These are phyloP conservation scores for Trachelipus rathkii DNA, from an alignment of 1,140 invertebrate species.

Conservation along the genomic window DNA sequence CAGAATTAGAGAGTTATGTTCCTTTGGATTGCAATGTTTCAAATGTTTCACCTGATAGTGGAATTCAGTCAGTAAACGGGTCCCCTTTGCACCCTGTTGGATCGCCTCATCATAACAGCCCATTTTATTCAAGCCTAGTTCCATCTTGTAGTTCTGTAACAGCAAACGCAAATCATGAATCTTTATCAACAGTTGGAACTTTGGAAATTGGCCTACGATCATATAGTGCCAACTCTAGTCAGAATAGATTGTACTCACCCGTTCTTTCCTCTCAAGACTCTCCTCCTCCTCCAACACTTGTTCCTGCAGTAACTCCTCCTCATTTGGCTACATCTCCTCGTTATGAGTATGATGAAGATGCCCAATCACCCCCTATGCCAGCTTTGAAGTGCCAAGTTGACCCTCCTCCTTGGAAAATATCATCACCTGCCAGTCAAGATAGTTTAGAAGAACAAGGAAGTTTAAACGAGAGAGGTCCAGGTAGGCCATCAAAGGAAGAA, in stretches of 20 bases:
- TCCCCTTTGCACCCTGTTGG: slow-evolving; percentile 65
- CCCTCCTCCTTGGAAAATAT: slow-evolving; percentile 33
- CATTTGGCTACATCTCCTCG: slow-evolving; percentile 39
- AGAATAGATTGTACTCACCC: slow-evolving; percentile 42
- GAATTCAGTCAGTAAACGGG: slow-evolving; percentile 79
- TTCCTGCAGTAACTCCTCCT: slow-evolving; percentile 41
- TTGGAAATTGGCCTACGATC: background rate
- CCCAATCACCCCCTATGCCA: slow-evolving; percentile 42
- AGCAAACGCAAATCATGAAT: background rate
- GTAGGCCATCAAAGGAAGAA: slow-evolving; percentile 31
- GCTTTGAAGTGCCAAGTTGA: slow-evolving; percentile 44
- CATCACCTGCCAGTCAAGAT: slow-evolving; percentile 23
- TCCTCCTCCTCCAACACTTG: slow-evolving; percentile 39
- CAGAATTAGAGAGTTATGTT: slow-evolving; percentile 47
- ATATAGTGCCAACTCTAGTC: slow-evolving; percentile 7
- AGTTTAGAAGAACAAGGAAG: slow-evolving; percentile 34
- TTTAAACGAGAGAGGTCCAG: slow-evolving; percentile 36
- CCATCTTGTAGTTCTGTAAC: background rate
- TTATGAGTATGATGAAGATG: slow-evolving; percentile 38
- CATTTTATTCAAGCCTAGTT: slow-evolving; percentile 37
- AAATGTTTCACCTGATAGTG: slow-evolving; percentile 86
- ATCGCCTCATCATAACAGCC: slow-evolving; percentile 52
- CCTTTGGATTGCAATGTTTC: slow-evolving; percentile 55
- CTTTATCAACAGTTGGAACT: background rate
- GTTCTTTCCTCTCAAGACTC: slow-evolving; percentile 42